Evolutionary conservation across 2,797 vertebrate genomes (phyloP).

Genomic region (Pangasius larnaudii): DNA sequence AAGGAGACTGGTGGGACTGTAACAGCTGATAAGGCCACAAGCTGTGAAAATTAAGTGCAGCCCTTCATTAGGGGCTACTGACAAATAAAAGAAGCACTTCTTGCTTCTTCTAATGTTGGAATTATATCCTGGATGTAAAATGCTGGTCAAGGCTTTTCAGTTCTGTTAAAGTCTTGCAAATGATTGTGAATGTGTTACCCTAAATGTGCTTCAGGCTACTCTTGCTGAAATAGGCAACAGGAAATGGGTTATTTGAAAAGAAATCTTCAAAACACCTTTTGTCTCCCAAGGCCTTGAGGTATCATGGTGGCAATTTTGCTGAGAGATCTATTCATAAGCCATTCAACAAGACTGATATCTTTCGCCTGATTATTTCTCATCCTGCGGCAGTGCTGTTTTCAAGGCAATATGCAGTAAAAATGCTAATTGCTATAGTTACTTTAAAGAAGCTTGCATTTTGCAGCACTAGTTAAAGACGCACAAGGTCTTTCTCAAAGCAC

Average conservation of each 20-base stretch:
- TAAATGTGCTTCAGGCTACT: not conserved
- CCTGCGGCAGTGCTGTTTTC: not conserved
- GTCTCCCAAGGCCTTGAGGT: not conserved
- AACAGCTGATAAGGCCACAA: not conserved
- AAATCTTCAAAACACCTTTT: conserved; percentile 5
- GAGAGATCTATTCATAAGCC: not conserved
- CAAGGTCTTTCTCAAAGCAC: not conserved
- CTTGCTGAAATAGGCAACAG: not conserved
- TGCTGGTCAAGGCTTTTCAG: not conserved
- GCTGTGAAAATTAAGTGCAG: not conserved
- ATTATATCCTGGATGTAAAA: not conserved
- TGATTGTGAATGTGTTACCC: not conserved
- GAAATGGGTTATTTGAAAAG: not conserved
- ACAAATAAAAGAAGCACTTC: not conserved
- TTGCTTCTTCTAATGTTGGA: not conserved
- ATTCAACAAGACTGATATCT: not conserved
- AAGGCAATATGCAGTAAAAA: not conserved
- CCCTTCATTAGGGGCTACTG: not conserved
- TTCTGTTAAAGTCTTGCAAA: not conserved
- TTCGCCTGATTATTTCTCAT: not conserved
- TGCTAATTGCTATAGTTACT: not conserved
- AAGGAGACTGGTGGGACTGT: not conserved
- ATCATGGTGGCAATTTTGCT: not conserved
- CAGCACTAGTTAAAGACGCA: not conserved
- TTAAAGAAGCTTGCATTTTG: not conserved